A percentile compares a stretch with the other conserved stretches of the same genome.
These are phyloP conservation scores for Phallusia fumigata DNA, from an alignment of 23 tunicate species.

Conservation along the genomic window DNA sequence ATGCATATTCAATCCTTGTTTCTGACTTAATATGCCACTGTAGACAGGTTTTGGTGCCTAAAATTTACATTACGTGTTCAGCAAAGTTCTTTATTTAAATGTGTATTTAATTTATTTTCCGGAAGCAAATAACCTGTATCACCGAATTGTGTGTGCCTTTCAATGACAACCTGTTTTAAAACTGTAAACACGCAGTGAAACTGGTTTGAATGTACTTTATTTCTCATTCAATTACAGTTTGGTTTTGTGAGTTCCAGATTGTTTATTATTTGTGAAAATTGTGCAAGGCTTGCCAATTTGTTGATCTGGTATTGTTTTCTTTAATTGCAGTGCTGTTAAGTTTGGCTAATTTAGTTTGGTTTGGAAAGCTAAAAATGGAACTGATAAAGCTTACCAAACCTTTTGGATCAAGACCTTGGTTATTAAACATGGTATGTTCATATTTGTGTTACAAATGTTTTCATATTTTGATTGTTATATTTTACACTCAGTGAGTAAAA, in stretches of 20 bases:
- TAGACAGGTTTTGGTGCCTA: no score
- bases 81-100: background rate
- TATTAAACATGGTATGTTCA: no score
- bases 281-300: background rate
- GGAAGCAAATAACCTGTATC: background rate
- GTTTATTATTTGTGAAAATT: background rate
- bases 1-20: no score
- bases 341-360: no score
- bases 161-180: slow-evolving; percentile 24
- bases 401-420: no score
- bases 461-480: no score
- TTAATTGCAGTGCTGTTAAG: background rate
- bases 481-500: no score
- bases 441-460: no score
- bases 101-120: background rate
- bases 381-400: no score
- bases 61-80: no score
- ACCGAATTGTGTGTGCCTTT: slow-evolving; percentile 14
- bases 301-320: background rate
- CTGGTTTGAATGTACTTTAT: slow-evolving; percentile 5
- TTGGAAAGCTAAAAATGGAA: no score
- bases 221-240: background rate
- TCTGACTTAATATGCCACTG: no score
- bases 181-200: slow-evolving; percentile 10
- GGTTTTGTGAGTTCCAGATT: slow-evolving; percentile 6